Percentiles rank a stretch among this genome's conserved stretches.
These are phyloP conservation scores for Verasper variegatus DNA, from an alignment of 2,113 vertebrate species.

Conservation along the genomic window DNA sequence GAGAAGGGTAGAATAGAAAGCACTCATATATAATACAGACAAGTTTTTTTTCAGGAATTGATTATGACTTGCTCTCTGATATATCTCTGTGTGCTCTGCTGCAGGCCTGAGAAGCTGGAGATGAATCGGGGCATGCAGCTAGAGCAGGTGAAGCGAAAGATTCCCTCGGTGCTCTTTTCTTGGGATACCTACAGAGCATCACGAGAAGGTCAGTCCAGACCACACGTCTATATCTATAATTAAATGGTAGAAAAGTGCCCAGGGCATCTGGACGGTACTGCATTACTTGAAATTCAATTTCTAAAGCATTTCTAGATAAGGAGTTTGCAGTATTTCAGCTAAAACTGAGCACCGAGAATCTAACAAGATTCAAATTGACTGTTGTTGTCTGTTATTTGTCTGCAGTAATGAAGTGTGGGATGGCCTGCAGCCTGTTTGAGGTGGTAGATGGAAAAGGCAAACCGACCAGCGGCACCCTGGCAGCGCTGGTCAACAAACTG, in stretches of 20 bases:
- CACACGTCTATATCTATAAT: background rate
- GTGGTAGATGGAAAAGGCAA: conserved; percentile 89
- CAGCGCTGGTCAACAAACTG: conserved; percentile 89
- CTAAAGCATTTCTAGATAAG: background rate
- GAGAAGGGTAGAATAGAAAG: background rate
- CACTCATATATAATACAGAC: background rate
- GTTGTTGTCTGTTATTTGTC: conserved; percentile 7
- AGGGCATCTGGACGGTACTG: background rate
- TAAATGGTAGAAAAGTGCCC: background rate
- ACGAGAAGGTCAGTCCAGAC: conserved; percentile 87
- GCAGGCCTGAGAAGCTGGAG: conserved; percentile 92
- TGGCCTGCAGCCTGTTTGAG: conserved; percentile 94
- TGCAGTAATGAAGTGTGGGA: conserved; percentile 88
- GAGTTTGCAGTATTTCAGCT: background rate
- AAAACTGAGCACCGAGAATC: background rate
- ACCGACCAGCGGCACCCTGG: conserved; percentile 87
- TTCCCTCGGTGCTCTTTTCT: conserved; percentile 85
- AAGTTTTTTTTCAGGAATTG: background rate
- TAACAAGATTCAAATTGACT: conserved; percentile 7
- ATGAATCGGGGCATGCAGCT: conserved; percentile 88
- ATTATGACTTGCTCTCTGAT: background rate
- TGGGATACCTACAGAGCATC: conserved; percentile 87
- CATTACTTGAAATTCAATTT: background rate
- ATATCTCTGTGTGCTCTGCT: background rate
- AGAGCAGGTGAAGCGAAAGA: conserved; percentile 90